Conservation (phyloP, 2,888 invertebrate species). For the Euzophera pinguis region DNA sequence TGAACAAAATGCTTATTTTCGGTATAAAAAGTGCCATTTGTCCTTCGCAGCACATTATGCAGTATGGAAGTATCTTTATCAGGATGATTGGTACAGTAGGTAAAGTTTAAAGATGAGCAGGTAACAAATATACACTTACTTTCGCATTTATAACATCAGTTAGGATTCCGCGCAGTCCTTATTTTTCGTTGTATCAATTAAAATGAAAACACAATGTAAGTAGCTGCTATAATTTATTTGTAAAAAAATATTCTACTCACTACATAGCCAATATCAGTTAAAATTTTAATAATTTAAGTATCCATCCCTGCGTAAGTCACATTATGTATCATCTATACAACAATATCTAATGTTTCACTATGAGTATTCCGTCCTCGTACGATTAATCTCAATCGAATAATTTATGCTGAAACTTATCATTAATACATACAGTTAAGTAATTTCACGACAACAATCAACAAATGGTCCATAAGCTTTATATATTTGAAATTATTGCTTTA, state of each 20-base stretch:
- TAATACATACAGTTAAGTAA: slow-evolving; percentile 48
- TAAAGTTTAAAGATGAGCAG: too few relatives aligned
- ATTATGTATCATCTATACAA: slow-evolving; percentile 79
- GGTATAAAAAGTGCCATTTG: too few relatives aligned
- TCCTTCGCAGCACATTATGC: too few relatives aligned
- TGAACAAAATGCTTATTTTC: too few relatives aligned
- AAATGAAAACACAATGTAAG: slow-evolving; percentile 32
- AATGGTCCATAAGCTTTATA: slow-evolving; percentile 72
- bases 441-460: slow-evolving; percentile 58
- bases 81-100: too few relatives aligned
- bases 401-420: slow-evolving; percentile 76
- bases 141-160: too few relatives aligned
- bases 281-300: slow-evolving; percentile 81
- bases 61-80: too few relatives aligned
- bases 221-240: slow-evolving; percentile 83
- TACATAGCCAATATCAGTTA: slow-evolving; percentile 83
- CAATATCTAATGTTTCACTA: slow-evolving; percentile 75
- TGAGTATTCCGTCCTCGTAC: slow-evolving; percentile 70
- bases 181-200: not conserved
- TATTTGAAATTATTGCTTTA: slow-evolving; percentile 59
- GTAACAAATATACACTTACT: too few relatives aligned
- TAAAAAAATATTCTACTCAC: slow-evolving; percentile 86
- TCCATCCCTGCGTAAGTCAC: slow-evolving; percentile 81
- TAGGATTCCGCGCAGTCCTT: too few relatives aligned
- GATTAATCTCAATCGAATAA: slow-evolving; percentile 64